These are phyloP conservation scores for Gari tellinella DNA, from an alignment of 2,888 invertebrate species.

Conservation along the genomic window DNA sequence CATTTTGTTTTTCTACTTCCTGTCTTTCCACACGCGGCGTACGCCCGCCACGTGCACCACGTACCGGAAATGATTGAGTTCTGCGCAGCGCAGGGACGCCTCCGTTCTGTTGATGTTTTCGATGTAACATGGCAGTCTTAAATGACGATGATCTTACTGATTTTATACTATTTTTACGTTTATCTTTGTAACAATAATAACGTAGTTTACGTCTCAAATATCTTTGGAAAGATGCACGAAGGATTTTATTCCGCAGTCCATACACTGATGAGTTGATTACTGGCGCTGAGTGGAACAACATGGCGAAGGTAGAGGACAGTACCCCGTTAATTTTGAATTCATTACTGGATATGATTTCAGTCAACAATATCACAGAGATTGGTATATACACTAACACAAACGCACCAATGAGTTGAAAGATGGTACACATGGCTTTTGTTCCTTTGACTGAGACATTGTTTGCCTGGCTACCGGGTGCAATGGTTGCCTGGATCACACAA, in stretches of 20 bases:
- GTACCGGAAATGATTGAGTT: slow-evolving; percentile 60
- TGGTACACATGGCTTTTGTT: slow-evolving; percentile 79
- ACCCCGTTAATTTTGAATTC: slow-evolving; percentile 56
- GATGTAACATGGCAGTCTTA: slow-evolving; percentile 33
- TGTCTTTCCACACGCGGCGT: slow-evolving; percentile 1
- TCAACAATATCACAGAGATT: slow-evolving; percentile 69
- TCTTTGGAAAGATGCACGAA: slow-evolving; percentile 74
- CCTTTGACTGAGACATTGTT: slow-evolving; percentile 69
- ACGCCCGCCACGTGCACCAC: slow-evolving; percentile 24
- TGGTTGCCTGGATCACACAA: slow-evolving; percentile 79
- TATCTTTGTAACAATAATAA: slow-evolving; percentile 72
- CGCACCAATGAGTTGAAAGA: slow-evolving; percentile 77
- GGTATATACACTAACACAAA: slow-evolving; percentile 78
- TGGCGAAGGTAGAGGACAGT: slow-evolving; percentile 70
- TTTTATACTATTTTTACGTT: slow-evolving; percentile 71
- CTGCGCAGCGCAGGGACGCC: slow-evolving; percentile 29
- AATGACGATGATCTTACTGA: slow-evolving; percentile 63
- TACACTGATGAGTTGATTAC: slow-evolving; percentile 77
- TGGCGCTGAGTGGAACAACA: slow-evolving; percentile 75
- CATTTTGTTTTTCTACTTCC: slow-evolving; percentile 30
- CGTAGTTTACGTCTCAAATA: slow-evolving; percentile 71
- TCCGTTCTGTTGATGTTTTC: slow-evolving; percentile 40
- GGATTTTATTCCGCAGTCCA: slow-evolving; percentile 77
- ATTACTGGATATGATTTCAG: slow-evolving; percentile 57
- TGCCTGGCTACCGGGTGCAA: slow-evolving; percentile 68